Percentiles rank a stretch among this genome's conserved stretches.
phyloP scores from a whole-genome alignment of 2,888 invertebrate genomes.

The Patella pellucida region DNA sequence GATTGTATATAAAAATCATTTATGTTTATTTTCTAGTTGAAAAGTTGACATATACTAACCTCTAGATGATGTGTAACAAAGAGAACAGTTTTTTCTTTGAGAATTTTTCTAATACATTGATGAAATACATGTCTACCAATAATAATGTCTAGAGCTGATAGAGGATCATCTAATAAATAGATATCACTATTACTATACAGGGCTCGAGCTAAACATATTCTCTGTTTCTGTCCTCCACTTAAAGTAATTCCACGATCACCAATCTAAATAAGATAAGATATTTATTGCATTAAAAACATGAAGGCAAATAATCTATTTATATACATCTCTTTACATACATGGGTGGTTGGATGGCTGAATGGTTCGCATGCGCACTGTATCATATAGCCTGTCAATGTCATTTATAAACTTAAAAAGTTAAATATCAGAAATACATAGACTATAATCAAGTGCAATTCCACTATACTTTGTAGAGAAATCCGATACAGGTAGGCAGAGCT shows the following conservation, averaged over 20 bases:
- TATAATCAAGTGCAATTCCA: background rate
- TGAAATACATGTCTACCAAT: conserved; percentile 60
- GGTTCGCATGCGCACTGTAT: no score
- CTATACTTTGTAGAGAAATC: background rate
- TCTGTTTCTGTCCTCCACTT: conserved; percentile 45
- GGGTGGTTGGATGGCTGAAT: no score
- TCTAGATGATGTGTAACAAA: conserved; percentile 65
- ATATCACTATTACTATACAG: conserved; percentile 62
- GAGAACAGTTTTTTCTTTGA: conserved; percentile 58
- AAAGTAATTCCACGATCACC: conserved; percentile 63
- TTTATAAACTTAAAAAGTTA: no score
- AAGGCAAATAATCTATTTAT: no score
- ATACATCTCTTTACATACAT: no score
- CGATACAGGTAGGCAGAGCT: no score
- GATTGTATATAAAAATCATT: no score
- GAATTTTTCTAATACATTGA: conserved; percentile 52
- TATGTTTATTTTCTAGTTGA: background rate
- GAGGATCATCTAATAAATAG: conserved; percentile 60
- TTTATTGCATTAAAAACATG: no score
- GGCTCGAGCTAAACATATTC: conserved; percentile 62
- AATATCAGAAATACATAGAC: background rate
- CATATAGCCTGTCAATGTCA: no score
- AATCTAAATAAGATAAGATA: conserved; percentile 43
- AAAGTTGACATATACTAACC: conserved; percentile 37
- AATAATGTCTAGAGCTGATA: conserved; percentile 63